phyloP scores from a whole-genome alignment of 2,888 invertebrate species.

The Mesochorus sp. region DNA sequence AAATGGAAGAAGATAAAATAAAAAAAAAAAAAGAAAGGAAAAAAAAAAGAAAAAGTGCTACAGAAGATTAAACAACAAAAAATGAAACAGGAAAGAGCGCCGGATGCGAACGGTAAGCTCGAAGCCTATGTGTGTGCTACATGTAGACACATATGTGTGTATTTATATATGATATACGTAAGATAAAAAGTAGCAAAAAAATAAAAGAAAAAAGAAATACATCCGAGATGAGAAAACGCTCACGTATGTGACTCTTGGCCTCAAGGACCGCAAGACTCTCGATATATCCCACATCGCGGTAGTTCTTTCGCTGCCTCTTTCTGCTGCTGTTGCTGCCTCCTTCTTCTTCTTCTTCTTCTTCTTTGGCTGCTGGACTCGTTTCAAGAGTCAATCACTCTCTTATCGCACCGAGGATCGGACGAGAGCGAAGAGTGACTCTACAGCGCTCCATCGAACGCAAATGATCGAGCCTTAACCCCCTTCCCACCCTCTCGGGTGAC shows the following conservation, averaged over 20 bases:
- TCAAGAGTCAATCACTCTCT: constrained; percentile 77
- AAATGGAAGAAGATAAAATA: too few relatives aligned
- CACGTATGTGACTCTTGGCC: constrained; percentile 64
- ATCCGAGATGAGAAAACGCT: constrained; percentile 51
- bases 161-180: constrained; percentile 2
- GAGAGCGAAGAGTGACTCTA: constrained; percentile 61
- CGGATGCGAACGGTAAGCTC: constrained; percentile 36
- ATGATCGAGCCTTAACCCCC: constrained; percentile 54
- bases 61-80: constrained; percentile 24
- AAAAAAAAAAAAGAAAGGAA: constrained; percentile 21
- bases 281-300: constrained; percentile 44
- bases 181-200: constrained; percentile 36
- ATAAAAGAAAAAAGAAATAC: constrained; percentile 6
- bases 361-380: constrained; percentile 67
- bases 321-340: too few relatives aligned
- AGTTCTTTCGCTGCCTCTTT: constrained; percentile 41
- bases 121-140: background rate
- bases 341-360: constrained; percentile 49
- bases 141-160: background rate
- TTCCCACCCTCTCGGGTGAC: constrained; percentile 11
- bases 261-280: constrained; percentile 56
- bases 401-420: constrained; percentile 70
- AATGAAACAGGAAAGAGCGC: constrained; percentile 31
- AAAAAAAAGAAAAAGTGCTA: constrained; percentile 21
- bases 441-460: constrained; percentile 64